Evolutionary conservation across 2,113 vertebrate genomes (phyloP), one percentile per base, ranked within the genome.

Genomic region (Gila orcuttii): DNA sequence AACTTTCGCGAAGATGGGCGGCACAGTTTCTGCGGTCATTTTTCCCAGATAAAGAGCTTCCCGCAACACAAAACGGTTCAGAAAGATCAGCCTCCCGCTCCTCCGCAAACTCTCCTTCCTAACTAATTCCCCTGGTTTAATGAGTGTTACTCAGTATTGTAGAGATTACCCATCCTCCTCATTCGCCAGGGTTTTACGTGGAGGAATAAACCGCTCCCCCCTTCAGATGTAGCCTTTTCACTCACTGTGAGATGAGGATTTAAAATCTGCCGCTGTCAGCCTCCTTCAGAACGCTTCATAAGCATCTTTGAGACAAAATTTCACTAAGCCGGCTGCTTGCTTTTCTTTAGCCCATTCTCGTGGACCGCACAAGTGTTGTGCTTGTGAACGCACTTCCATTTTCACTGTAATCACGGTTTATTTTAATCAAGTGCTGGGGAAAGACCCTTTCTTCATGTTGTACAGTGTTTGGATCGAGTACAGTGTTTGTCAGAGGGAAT

Each of bases 71-170:
- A 7, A 12, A 15, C 2, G 3, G 28, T 21, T 57, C 19, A 21
- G 19, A 57, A 21, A 21, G 10, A 23, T 71, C 68, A 42, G 68
- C 31, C 17, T 69, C 66, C 13, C 0, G 13, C 64, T 68, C 33
- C 64, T 68, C 33, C 2, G 7, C 77, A 60, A 57, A 68, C 83
- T 66, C 11, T 50, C 84, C 59, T 36, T 85, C 10, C 8, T n/a
- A 86, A 21, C 25, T 62, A 33, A 66, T 74, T 19, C 52, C 19
- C 52, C 52, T 55, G 5, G 52, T 55, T 87, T 92, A 92, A 93
- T 94, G 89, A 91, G 89, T 89, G 88, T 92, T 94, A 91, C 93
- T 92, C 92, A 91, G 91, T 91, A 82, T 90, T 89, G 90, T 89
- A 39, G 92, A 91, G 91, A 94, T 93, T 91, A 94, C 92, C 17